Conservation (phyloP, 2,113 vertebrate species). For the Ptilorrhoa leucosticta region DNA sequence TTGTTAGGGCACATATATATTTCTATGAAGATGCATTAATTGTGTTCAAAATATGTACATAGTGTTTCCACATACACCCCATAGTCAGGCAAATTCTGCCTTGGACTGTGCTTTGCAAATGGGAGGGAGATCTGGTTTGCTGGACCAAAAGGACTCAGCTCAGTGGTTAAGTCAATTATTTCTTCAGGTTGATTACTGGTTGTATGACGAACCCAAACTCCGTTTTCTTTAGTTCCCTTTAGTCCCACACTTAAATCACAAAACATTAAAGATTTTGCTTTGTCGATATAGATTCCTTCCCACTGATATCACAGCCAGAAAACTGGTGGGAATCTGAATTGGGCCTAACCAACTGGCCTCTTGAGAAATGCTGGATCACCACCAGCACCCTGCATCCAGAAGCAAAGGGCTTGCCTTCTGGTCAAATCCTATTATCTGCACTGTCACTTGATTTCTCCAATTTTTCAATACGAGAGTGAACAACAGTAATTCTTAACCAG, state of each 20-base stretch:
- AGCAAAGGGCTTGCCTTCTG: not conserved
- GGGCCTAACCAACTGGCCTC: rapidly evolving
- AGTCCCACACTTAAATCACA: not conserved
- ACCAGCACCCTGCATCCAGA: rapidly evolving
- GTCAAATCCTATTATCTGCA: not conserved
- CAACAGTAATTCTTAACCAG: not conserved
- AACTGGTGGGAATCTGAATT: not conserved
- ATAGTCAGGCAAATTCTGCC: not conserved
- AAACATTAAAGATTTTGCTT: not conserved
- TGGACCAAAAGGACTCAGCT: not conserved
- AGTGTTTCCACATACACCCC: not conserved
- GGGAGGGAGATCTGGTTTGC: not conserved
- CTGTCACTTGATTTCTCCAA: not conserved
- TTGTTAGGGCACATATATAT: not conserved
- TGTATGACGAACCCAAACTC: rapidly evolving
- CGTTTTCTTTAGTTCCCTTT: not conserved
- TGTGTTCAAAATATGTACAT: not conserved
- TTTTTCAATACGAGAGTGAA: not conserved
- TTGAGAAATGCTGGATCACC: not conserved
- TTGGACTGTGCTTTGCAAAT: not conserved
- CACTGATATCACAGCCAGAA: not conserved
- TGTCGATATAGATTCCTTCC: not conserved
- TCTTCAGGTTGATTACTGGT: not conserved
- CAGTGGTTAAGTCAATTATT: not conserved
- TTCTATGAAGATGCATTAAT: not conserved